These are phyloP conservation scores for Nesidiocoris tenuis DNA, from an alignment of 2,888 invertebrate species.

Conservation along the genomic window DNA sequence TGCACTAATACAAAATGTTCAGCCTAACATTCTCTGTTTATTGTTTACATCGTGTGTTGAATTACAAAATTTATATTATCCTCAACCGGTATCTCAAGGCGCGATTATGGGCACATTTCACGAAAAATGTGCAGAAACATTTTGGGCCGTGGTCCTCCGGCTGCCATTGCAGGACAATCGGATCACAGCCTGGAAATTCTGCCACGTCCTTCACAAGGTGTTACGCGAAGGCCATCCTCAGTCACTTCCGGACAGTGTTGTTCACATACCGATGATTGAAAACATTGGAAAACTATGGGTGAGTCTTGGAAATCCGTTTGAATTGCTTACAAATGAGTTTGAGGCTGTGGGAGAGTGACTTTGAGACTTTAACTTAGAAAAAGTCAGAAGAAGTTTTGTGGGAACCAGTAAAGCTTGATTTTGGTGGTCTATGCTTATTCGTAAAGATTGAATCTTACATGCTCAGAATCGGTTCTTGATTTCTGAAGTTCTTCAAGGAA, in stretches of 20 bases:
- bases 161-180: constrained; percentile 87
- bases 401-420: no score
- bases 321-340: no score
- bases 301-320: no score
- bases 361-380: no score
- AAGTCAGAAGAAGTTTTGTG: no score
- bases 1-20: not conserved
- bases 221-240: constrained; percentile 91
- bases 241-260: constrained; percentile 80
- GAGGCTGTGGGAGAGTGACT: no score
- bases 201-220: constrained; percentile 94
- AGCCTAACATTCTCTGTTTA: no score
- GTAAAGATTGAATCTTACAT: no score
- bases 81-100: constrained; percentile 57
- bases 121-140: constrained; percentile 85
- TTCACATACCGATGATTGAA: constrained; percentile 74
- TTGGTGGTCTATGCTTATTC: no score
- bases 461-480: no score
- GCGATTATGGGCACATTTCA: constrained; percentile 93
- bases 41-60: not conserved
- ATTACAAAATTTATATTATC: no score
- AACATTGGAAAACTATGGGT: constrained; percentile 93
- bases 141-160: constrained; percentile 75
- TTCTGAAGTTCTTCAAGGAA: no score
- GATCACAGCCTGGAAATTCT: constrained; percentile 98